A percentile compares a stretch with the other conserved stretches of the same genome.
phyloP scores from a whole-genome alignment of 2,113 vertebrate genomes.

The Cephalopterus ornatus region DNA sequence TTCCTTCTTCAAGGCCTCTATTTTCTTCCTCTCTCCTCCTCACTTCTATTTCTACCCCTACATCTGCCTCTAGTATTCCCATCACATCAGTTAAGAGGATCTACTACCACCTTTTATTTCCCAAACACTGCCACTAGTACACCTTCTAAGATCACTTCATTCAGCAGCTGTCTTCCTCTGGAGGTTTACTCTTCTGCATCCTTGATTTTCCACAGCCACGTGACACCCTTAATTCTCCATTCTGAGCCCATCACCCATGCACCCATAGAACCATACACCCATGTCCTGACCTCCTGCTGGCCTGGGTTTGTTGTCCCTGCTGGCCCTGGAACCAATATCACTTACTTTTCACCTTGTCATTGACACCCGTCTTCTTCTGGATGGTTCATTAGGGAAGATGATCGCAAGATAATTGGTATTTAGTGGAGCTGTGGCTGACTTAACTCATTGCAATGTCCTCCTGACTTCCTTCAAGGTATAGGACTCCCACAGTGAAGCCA shows the following conservation, averaged over 20 bases:
- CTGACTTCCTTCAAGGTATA: background rate
- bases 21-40: background rate
- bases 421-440: background rate
- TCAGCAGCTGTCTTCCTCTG: background rate
- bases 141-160: background rate
- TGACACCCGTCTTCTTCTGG: background rate
- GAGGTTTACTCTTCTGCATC: background rate
- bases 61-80: background rate
- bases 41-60: background rate
- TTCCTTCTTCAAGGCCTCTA: background rate
- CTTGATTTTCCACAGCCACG: background rate
- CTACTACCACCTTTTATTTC: background rate
- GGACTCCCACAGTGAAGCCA: background rate
- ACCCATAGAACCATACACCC: accelerated
- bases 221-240: background rate
- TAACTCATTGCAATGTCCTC: background rate
- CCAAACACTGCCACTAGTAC: accelerated
- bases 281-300: background rate
- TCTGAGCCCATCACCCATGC: background rate
- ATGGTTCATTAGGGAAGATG: background rate
- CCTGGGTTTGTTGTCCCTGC: background rate
- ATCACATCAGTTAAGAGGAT: background rate
- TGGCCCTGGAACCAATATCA: background rate
- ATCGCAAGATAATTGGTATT: background rate
- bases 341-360: background rate